These are phyloP conservation scores for Hephaestus fuliginosus DNA, from an alignment of 2,797 vertebrate genomes.

Conservation along the genomic window DNA sequence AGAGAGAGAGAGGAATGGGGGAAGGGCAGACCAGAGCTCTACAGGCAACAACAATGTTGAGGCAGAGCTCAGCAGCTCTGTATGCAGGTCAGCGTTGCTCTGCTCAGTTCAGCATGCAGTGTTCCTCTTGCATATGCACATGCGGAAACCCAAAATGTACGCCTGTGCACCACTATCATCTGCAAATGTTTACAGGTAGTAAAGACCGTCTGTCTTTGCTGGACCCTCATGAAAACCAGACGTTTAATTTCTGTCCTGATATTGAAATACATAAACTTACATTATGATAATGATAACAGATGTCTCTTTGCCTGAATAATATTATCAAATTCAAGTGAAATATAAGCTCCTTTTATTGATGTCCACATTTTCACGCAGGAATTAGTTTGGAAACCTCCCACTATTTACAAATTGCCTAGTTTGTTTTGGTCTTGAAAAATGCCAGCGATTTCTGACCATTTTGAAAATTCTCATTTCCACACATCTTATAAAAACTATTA, in stretches of 20 bases:
- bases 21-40: constrained; percentile 78
- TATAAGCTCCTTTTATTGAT: background rate
- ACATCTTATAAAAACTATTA: background rate
- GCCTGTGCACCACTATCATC: constrained; percentile 31
- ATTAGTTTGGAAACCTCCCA: background rate
- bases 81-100: constrained; percentile 75
- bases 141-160: constrained; percentile 40
- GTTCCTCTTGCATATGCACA: constrained; percentile 53
- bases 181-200: constrained; percentile 23
- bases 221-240: background rate
- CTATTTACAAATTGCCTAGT: background rate
- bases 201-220: constrained; percentile 7
- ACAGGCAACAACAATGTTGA: constrained; percentile 82
- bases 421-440: background rate
- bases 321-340: background rate
- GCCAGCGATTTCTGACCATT: background rate
- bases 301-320: background rate
- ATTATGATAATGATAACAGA: background rate
- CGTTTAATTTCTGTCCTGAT: background rate
- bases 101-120: constrained; percentile 58
- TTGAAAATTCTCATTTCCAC: background rate
- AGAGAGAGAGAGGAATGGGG: constrained; percentile 79
- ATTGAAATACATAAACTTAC: background rate
- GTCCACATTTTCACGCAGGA: background rate
- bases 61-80: constrained; percentile 73